Percentiles rank a stretch among this genome's conserved stretches.
Conservation (phyloP, 2,113 vertebrate species). For the Dascyllus trimaculatus region DNA sequence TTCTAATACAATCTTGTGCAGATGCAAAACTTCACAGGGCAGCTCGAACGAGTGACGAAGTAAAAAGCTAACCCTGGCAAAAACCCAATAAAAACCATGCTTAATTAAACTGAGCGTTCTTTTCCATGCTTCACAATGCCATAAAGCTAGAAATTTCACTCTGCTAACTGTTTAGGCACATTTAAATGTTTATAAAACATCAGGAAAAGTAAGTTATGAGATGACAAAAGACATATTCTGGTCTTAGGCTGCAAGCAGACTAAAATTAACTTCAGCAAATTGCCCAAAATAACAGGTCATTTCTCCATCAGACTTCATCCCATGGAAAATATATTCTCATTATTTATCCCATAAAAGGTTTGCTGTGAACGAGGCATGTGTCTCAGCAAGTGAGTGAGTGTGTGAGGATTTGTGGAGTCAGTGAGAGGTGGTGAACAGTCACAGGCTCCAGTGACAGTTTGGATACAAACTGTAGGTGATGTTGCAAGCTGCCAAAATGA, state of each 20-base stretch:
- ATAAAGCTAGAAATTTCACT: not conserved
- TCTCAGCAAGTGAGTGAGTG: not conserved
- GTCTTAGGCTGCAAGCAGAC: not conserved
- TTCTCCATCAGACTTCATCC: conserved; percentile 30
- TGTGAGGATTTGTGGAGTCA: not conserved
- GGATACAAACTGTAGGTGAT: conserved; percentile 35
- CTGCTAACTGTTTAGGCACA: not conserved
- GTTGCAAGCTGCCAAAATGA: conserved; percentile 7
- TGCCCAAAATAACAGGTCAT: conserved; percentile 42
- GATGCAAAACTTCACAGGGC: not conserved
- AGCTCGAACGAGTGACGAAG: too few species aligned
- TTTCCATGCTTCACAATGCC: too few species aligned
- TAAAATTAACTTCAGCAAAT: conserved; percentile 52
- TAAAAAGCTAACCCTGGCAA: too few species aligned
- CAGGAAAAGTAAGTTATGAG: not conserved
- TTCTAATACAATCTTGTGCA: not conserved
- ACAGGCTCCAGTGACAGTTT: conserved; percentile 27
- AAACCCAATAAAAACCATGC: not conserved
- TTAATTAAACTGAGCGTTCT: not conserved
- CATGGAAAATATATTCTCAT: conserved; percentile 50
- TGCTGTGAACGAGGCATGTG: conserved; percentile 8
- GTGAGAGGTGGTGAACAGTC: conserved; percentile 17
- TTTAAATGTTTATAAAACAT: conserved; percentile 6
- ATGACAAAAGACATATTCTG: not conserved
- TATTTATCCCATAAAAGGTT: conserved; percentile 33